Base-by-base conservation (phyloP, 1,140 invertebrate genomes). In the Palaemon carinicauda region DNA sequence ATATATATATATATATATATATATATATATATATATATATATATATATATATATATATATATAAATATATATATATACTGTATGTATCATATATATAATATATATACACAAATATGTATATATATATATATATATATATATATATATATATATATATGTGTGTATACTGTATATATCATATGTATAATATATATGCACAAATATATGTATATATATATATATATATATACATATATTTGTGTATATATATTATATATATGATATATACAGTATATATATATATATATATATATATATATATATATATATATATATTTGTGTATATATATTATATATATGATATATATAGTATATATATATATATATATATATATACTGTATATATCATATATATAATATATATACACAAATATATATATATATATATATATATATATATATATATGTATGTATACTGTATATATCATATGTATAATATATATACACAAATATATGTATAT, bases 271-370 rank as follows among this genome's bases (percentile, higher is more conserved):
- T 21, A 21, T 10, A 24, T 69, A 10, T 69, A 21, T 21, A 24
- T 69, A 24, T 69, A 69, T 19, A 10, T 69, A 69, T 69, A 69
- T 21, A 10, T 69, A 21, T 21, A 33, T 75, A 51, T 51, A 1
- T 51, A 51, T 41, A 50, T 21, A 51, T n/a, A 21, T 50, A 51
- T 41, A 51, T 73, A 73, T 73, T 29, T 29, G 31, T 73, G 31
- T 73, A 33, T 73, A 73, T 73, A 73, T 4, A 73, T n/a, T 73
- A 73, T 33, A 73, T 73, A 73, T 73, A 73, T 73, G n/a, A 73
- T 73, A 73, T 73, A 73, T 73, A 73, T 73, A 73, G n/a, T 73
- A 73, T 73, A 73, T 73, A 73, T 73, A 73, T 73, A 29, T 73
- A 31, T 31, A 31, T 31, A 73, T 73, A 33, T 73, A 31, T 31